These are phyloP conservation scores for Lophura nycthemera DNA, from an alignment of 2,113 vertebrate species.

Conservation along the genomic window DNA sequence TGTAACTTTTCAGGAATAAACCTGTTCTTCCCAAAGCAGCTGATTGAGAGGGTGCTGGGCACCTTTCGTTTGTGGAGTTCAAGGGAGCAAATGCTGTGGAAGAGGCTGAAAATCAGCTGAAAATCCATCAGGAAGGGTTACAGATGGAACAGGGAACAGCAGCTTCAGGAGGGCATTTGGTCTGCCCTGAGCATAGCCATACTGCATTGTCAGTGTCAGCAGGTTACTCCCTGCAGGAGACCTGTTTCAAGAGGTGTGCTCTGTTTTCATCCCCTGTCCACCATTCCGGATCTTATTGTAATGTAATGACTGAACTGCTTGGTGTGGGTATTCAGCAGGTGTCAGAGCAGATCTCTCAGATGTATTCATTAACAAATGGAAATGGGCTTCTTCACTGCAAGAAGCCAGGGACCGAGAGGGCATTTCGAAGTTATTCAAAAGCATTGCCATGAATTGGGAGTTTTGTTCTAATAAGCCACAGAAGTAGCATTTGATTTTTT, in stretches of 20 bases:
- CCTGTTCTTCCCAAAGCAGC: background rate
- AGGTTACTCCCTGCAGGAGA: background rate
- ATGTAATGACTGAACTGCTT: background rate
- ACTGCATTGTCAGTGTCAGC: accelerated
- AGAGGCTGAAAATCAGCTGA: background rate
- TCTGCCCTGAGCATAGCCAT: background rate
- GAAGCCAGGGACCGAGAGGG: background rate
- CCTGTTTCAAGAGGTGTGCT: background rate
- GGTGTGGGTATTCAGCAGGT: background rate
- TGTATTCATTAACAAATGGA: background rate
- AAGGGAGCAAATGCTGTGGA: background rate
- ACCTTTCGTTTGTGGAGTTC: background rate
- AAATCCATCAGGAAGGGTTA: background rate
- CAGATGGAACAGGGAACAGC: accelerated
- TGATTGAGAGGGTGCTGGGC: accelerated
- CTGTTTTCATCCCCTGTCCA: background rate
- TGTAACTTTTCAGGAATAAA: background rate
- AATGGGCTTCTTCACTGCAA: background rate
- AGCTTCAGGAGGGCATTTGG: background rate
- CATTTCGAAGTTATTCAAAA: background rate
- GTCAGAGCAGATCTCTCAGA: background rate
- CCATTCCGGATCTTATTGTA: background rate
- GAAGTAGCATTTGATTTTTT: background rate
- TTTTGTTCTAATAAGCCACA: background rate
- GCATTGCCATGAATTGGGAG: background rate